Evolutionary conservation across 2,888 invertebrate species (phyloP).

Genomic region (Belgica antarctica): DNA sequence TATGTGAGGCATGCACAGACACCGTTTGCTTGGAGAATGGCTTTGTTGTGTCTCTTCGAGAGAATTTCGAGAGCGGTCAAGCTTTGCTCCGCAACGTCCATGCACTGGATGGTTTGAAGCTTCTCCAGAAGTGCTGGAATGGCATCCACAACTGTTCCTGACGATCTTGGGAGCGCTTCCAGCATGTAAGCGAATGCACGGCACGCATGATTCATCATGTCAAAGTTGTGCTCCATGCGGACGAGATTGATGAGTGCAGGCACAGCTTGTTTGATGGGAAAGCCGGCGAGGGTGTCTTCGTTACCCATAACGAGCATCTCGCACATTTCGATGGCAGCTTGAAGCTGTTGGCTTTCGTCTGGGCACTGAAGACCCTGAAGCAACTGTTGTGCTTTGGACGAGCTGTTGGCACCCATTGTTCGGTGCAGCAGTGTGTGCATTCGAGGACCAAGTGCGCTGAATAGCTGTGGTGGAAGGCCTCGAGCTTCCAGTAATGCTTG

Average conservation of each 20-base stretch:
- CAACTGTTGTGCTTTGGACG: conserved; percentile 90
- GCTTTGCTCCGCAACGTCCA: conserved; percentile 99
- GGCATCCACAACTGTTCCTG: conserved; percentile 92
- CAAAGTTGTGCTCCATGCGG: conserved; percentile 97
- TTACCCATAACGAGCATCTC: conserved; percentile 98
- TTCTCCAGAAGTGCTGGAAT: conserved; percentile 97
- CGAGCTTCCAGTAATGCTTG: conserved; percentile 93
- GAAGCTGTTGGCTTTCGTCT: conserved; percentile 93
- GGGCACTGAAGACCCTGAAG: conserved; percentile 88
- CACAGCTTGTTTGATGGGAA: conserved; percentile 96
- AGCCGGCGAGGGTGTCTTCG: conserved; percentile 96
- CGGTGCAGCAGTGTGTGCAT: conserved; percentile 95
- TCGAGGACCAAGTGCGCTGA: conserved; percentile 91
- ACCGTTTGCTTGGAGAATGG: conserved; percentile 91
- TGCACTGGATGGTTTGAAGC: conserved; percentile 95
- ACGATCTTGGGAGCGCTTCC: conserved; percentile 95
- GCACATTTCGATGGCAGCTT: conserved; percentile 97
- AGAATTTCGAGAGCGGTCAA: conserved; percentile 96
- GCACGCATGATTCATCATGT: conserved; percentile 99
- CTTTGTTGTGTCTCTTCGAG: conserved; percentile 92
- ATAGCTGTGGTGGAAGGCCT: conserved; percentile 93
- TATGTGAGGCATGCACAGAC: conserved; percentile 95
- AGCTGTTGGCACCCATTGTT: conserved; percentile 83
- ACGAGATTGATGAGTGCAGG: conserved; percentile 89
- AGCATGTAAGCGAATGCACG: conserved; percentile 98